Evolutionary conservation across 1,140 invertebrate genomes (phyloP).

Genomic region (Anthonomus grandis): DNA sequence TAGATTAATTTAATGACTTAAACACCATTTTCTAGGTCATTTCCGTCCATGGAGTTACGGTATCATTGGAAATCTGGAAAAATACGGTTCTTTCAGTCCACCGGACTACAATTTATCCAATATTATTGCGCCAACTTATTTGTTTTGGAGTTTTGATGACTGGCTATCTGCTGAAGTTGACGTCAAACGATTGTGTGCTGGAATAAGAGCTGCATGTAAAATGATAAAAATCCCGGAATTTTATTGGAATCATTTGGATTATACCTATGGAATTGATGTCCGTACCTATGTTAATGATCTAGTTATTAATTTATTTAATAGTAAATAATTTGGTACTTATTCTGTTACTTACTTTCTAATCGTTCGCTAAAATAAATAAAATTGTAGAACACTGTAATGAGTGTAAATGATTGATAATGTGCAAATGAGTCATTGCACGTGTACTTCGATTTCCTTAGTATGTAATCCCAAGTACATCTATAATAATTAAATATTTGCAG

Average conservation of each 20-base stretch:
- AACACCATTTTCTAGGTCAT: slow-evolving; percentile 43
- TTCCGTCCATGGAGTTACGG: slow-evolving; percentile 67
- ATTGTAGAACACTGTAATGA: no score
- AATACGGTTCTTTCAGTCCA: slow-evolving; percentile 51
- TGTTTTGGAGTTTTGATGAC: slow-evolving; percentile 56
- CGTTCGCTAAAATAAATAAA: no score
- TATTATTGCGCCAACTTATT: slow-evolving; percentile 56
- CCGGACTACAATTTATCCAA: slow-evolving; percentile 55
- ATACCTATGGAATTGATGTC: slow-evolving; percentile 57
- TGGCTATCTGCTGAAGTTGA: slow-evolving; percentile 43
- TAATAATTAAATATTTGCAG: no score
- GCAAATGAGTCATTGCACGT: no score
- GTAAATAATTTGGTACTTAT: no score
- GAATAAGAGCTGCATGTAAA: slow-evolving; percentile 48
- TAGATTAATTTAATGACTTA: no score
- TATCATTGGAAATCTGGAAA: slow-evolving; percentile 46
- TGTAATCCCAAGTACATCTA: no score
- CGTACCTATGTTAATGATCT: slow-evolving; percentile 54
- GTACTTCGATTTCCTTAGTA: no score
- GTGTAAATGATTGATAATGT: no score
- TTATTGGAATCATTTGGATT: slow-evolving; percentile 61
- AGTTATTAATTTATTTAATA: slow-evolving; percentile 44
- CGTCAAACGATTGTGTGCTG: slow-evolving; percentile 41
- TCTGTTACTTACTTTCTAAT: no score
- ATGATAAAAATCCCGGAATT: slow-evolving; percentile 52